These are phyloP conservation scores for Tachystola acroxantha DNA, from an alignment of 2,888 invertebrate species.

Conservation along the genomic window DNA sequence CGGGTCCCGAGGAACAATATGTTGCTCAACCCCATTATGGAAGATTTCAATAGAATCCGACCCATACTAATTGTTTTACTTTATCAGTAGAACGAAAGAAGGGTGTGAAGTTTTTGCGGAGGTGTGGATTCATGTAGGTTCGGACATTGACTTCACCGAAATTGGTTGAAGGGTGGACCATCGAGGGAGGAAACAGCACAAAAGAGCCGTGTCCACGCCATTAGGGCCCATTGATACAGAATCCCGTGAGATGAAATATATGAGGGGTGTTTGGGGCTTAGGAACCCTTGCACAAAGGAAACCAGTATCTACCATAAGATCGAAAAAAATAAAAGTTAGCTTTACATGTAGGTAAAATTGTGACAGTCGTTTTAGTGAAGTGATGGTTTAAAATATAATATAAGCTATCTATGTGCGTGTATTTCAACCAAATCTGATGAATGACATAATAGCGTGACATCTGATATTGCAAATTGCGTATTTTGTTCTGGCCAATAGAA, in stretches of 20 bases:
- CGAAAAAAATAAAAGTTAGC: slow-evolving; percentile 1
- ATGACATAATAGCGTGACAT: too few species aligned
- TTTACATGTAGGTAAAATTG: too few species aligned
- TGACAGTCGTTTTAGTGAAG: too few species aligned
- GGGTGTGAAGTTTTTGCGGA: slow-evolving; percentile 20
- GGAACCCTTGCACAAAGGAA: slow-evolving; percentile 4
- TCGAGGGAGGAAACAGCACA: slow-evolving; percentile 25
- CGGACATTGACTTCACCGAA: slow-evolving; percentile 25
- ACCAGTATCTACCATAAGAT: slow-evolving; percentile 2
- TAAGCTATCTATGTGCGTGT: too few species aligned
- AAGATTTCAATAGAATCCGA: slow-evolving; percentile 17
- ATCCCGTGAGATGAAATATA: slow-evolving; percentile 46
- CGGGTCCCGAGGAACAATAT: not conserved
- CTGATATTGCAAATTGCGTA: too few species aligned
- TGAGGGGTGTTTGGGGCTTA: slow-evolving; percentile 32
- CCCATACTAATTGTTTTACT: slow-evolving; percentile 8
- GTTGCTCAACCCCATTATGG: slow-evolving; percentile 1
- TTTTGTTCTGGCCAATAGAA: too few species aligned
- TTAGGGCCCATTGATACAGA: slow-evolving; percentile 59
- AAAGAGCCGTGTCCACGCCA: slow-evolving; percentile 52
- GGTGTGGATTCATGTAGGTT: slow-evolving; percentile 35
- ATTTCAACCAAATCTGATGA: too few species aligned
- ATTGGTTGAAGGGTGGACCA: slow-evolving; percentile 29
- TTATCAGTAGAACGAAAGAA: not conserved
- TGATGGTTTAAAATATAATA: too few species aligned